Evolutionary conservation across 2,888 invertebrate genomes (phyloP).

Genomic region (Zygogramma bicolorata): DNA sequence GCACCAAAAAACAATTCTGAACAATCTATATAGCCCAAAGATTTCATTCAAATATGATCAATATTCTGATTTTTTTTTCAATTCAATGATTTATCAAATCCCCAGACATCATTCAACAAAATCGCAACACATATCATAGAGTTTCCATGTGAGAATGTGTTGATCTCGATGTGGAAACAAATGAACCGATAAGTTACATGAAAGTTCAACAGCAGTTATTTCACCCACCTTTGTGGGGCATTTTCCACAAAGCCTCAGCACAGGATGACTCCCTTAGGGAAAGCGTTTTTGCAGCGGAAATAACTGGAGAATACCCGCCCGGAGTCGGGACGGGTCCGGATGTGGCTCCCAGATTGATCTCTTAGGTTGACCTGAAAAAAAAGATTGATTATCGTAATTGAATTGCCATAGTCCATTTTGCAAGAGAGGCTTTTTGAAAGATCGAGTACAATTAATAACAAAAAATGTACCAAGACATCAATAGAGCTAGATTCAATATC

Average conservation of each 20-base stretch:
- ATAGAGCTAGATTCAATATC: too few species aligned
- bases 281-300: slow-evolving; percentile 68
- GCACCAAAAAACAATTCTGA: too few species aligned
- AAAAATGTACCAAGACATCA: too few species aligned
- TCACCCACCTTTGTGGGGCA: slow-evolving; percentile 84
- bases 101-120: background rate
- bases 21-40: too few species aligned
- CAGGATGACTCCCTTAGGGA: slow-evolving; percentile 81
- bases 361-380: slow-evolving; percentile 58
- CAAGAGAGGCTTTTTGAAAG: background rate
- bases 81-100: too few species aligned
- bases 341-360: slow-evolving; percentile 72
- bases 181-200: background rate
- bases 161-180: background rate
- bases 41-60: too few species aligned
- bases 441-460: too few species aligned
- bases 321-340: slow-evolving; percentile 73
- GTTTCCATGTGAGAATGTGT: too few species aligned
- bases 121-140: too few species aligned
- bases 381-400: slow-evolving; percentile 24
- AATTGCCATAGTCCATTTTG: background rate
- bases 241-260: slow-evolving; percentile 86
- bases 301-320: slow-evolving; percentile 72
- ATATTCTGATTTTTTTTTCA: too few species aligned
- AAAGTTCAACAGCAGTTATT: background rate